A percentile compares a stretch with the other conserved stretches of the same genome.
phyloP scores from a whole-genome alignment of 92 coral and sea anemone species.

The Umimayanthus kanabou region DNA sequence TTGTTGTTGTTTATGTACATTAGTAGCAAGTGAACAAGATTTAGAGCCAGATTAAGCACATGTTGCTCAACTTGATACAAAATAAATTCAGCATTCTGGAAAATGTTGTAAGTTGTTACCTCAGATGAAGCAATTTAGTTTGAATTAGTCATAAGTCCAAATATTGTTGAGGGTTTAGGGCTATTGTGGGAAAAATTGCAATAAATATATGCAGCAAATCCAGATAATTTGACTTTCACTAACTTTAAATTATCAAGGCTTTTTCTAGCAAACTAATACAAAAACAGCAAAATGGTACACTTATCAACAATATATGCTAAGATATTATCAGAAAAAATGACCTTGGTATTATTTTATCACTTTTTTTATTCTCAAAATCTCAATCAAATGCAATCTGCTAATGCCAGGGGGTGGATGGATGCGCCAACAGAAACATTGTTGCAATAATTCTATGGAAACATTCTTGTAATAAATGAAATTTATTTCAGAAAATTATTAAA shows the following conservation, averaged over 20 bases:
- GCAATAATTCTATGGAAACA: constrained; percentile 4
- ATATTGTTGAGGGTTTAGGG: constrained; percentile 2
- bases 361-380: not conserved
- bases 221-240: constrained; percentile 1
- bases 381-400: not conserved
- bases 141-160: not conserved
- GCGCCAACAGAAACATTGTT: not conserved
- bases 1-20: too few species aligned
- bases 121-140: not conserved
- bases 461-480: constrained; percentile 6
- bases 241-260: not conserved
- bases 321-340: not conserved
- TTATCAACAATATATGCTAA: not conserved
- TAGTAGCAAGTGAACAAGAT: too few species aligned
- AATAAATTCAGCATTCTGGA: too few species aligned
- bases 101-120: constrained; percentile 9
- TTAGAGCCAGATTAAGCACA: too few species aligned
- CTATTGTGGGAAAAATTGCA: not conserved
- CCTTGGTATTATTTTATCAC: constrained; percentile 1
- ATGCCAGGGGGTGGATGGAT: not conserved
- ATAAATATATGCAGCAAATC: not conserved
- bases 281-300: constrained; percentile 1
- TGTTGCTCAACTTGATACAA: too few species aligned
- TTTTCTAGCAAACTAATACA: not conserved
- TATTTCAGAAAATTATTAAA: not conserved